Conservation (phyloP, 2,113 vertebrate species). For the Syngnathoides biaculeatus region DNA sequence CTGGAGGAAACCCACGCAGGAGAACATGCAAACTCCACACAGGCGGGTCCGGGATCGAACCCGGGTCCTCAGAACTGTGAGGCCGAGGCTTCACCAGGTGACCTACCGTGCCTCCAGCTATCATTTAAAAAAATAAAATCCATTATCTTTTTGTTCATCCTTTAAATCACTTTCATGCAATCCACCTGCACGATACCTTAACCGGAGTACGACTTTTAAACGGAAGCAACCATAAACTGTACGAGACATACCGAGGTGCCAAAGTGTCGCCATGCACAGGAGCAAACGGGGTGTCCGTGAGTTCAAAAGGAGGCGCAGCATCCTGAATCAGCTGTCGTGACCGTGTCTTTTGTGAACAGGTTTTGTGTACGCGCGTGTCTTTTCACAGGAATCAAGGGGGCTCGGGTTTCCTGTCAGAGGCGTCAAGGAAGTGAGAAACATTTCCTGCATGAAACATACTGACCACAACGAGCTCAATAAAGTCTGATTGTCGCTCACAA, state of each 20-base stretch:
- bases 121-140: too few species aligned
- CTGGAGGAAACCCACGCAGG: too few species aligned
- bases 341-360: neutral
- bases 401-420: slow-evolving; percentile 16
- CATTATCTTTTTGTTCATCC: neutral
- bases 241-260: slow-evolving; percentile 47
- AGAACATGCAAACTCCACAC: too few species aligned
- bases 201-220: neutral
- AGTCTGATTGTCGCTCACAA: neutral
- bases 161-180: neutral
- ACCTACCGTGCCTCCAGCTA: too few species aligned
- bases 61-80: too few species aligned
- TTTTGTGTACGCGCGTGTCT: neutral
- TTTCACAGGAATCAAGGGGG: neutral
- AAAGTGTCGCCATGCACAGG: slow-evolving; percentile 25
- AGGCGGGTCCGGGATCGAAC: too few species aligned
- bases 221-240: neutral
- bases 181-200: neutral
- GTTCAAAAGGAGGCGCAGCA: slow-evolving; percentile 19
- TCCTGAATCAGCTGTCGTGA: slow-evolving; percentile 21
- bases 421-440: slow-evolving; percentile 42
- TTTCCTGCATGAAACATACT: neutral
- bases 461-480: neutral
- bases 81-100: too few species aligned
- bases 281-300: slow-evolving; percentile 13